Percentiles rank a stretch among this genome's conserved stretches.
These are phyloP conservation scores for Euleptes europaea DNA, from an alignment of 2,113 vertebrate species.

Conservation along the genomic window DNA sequence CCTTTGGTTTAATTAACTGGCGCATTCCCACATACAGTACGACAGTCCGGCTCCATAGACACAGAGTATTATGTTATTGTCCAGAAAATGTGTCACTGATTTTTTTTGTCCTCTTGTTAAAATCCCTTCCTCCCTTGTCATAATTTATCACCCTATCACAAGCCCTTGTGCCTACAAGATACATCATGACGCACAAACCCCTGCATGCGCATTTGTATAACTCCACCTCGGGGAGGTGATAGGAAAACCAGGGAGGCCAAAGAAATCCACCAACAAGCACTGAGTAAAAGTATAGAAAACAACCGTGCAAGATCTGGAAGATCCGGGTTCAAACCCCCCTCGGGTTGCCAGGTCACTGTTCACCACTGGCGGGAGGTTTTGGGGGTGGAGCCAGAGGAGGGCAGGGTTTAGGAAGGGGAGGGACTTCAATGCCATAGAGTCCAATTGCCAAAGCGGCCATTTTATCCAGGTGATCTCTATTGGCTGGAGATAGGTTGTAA, in stretches of 20 bases:
- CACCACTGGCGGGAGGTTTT: too few relatives aligned
- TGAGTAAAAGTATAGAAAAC: background rate
- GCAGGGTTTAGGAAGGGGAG: too few relatives aligned
- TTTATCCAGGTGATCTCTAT: too few relatives aligned
- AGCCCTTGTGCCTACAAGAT: background rate
- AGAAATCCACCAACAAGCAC: background rate
- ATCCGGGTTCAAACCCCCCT: too few relatives aligned
- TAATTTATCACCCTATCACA: background rate
- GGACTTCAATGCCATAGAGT: too few relatives aligned
- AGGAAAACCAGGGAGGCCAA: background rate
- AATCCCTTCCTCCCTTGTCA: background rate
- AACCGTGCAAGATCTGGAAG: too few relatives aligned
- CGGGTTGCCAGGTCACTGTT: too few relatives aligned
- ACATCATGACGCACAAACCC: background rate
- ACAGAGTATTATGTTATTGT: background rate
- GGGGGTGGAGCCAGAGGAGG: too few relatives aligned
- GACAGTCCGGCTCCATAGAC: background rate
- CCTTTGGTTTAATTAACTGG: constrained; percentile 4
- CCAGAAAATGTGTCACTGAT: background rate
- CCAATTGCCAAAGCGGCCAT: too few relatives aligned
- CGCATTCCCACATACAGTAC: background rate
- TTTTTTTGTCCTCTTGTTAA: background rate
- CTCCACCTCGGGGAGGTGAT: background rate
- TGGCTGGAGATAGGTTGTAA: too few relatives aligned
- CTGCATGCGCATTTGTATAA: background rate